Conservation (phyloP, 2,113 vertebrate species). For the Oryzias curvinotus region DNA sequence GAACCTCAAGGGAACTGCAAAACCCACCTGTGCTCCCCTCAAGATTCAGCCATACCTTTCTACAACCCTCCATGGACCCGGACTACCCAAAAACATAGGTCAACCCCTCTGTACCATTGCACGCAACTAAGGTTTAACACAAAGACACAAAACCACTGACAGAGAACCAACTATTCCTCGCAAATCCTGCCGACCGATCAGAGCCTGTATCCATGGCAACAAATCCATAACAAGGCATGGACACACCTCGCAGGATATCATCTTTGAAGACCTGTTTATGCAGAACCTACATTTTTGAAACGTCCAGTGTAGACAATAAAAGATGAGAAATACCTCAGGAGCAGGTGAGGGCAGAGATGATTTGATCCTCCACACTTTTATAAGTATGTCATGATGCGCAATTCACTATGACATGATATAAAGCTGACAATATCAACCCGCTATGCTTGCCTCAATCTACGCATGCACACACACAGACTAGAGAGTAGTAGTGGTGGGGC, state of each 20-base stretch:
- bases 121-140: slow-evolving; percentile 7
- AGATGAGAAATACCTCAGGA: slow-evolving; percentile 9
- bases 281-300: slow-evolving; percentile 6
- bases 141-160: slow-evolving; percentile 48
- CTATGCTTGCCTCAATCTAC: slow-evolving; percentile 50
- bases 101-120: no score
- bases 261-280: slow-evolving; percentile 41
- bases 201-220: slow-evolving; percentile 66
- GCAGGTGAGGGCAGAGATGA: slow-evolving; percentile 33
- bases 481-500: slow-evolving; percentile 71
- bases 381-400: slow-evolving; percentile 28
- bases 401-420: slow-evolving; percentile 46
- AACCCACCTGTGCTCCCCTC: no score
- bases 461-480: slow-evolving; percentile 55
- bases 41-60: no score
- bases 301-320: not conserved
- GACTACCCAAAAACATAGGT: no score
- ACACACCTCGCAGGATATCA: slow-evolving; percentile 46
- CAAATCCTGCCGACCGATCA: slow-evolving; percentile 50
- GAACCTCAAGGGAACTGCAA: no score
- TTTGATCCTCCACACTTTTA: slow-evolving; percentile 24
- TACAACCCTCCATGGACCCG: no score
- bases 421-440: slow-evolving; percentile 49
- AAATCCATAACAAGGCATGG: slow-evolving; percentile 49
- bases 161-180: slow-evolving; percentile 54